Percentiles rank a stretch among this genome's conserved stretches.
Evolutionary conservation across 2,113 vertebrate species (phyloP).

Genomic region (Forbesichthys papilliferus): DNA sequence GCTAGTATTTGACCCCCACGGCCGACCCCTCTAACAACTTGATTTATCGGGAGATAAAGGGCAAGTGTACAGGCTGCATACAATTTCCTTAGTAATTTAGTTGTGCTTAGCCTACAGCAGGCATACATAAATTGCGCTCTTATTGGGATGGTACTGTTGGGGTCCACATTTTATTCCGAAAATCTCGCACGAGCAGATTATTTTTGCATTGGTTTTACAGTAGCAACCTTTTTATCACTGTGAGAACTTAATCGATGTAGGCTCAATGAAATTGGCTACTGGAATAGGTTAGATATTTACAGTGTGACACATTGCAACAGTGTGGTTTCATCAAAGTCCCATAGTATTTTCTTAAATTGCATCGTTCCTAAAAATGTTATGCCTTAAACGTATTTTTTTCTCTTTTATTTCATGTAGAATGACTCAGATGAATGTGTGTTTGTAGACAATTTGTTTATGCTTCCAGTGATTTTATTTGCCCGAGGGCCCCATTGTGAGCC

Average conservation of each 20-base stretch:
- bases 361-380: too few species aligned
- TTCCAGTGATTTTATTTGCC: too few species aligned
- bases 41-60: background rate
- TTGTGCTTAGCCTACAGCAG: constrained; percentile 10
- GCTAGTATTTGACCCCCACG: too few species aligned
- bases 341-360: too few species aligned
- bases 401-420: background rate
- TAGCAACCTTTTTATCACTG: constrained; percentile 33
- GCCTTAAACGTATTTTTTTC: too few species aligned
- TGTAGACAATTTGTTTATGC: too few species aligned
- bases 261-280: constrained; percentile 25
- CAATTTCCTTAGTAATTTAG: constrained; percentile 14
- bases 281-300: constrained; percentile 23
- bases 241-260: constrained; percentile 35
- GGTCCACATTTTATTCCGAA: constrained; percentile 44
- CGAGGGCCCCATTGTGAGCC: too few species aligned
- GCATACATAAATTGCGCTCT: constrained; percentile 29
- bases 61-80: background rate
- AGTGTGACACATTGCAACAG: constrained; percentile 3
- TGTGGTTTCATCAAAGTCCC: too few species aligned
- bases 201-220: constrained; percentile 2
- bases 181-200: constrained; percentile 39
- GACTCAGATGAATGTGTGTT: too few species aligned
- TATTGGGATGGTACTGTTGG: constrained; percentile 28
- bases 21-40: too few species aligned